A percentile compares a stretch with the other conserved stretches of the same genome.
Conservation (phyloP, 1,140 invertebrate species). For the Harpegnathos saltator region DNA sequence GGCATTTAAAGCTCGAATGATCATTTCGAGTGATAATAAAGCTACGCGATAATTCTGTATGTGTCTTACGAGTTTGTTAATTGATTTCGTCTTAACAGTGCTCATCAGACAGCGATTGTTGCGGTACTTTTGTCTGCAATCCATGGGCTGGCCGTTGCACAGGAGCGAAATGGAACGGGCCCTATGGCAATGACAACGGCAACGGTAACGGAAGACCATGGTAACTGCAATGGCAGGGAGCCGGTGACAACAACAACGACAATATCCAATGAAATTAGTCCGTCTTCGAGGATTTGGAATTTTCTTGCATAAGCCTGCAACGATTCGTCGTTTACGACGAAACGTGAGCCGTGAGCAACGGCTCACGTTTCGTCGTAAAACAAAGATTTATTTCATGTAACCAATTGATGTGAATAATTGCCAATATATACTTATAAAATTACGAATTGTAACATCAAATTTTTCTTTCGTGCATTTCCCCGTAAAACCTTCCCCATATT, state of each 20-base stretch:
- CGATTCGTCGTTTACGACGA: no score
- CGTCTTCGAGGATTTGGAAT: neutral
- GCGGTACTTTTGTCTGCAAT: constrained; percentile 55
- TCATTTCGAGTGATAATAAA: neutral
- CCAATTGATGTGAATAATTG: neutral
- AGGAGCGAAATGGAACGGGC: neutral
- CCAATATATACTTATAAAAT: constrained; percentile 17
- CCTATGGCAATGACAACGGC: no score
- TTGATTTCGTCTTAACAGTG: constrained; percentile 61
- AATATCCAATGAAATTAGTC: no score
- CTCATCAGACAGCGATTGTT: constrained; percentile 41
- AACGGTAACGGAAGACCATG: no score
- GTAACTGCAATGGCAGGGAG: no score
- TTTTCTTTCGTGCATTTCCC: neutral
- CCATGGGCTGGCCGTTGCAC: constrained; percentile 59
- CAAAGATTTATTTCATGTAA: neutral
- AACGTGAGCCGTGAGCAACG: no score
- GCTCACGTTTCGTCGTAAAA: neutral
- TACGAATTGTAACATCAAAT: neutral
- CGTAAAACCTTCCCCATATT: neutral
- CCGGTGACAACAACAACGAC: no score
- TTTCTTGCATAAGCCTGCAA: neutral
- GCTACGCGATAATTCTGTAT: neutral
- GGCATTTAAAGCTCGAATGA: no score
- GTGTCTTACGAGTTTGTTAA: neutral